Percentiles rank a stretch among this genome's conserved stretches.
Conservation (phyloP, 2,888 invertebrate species). For the Prionchulus punctatus region DNA sequence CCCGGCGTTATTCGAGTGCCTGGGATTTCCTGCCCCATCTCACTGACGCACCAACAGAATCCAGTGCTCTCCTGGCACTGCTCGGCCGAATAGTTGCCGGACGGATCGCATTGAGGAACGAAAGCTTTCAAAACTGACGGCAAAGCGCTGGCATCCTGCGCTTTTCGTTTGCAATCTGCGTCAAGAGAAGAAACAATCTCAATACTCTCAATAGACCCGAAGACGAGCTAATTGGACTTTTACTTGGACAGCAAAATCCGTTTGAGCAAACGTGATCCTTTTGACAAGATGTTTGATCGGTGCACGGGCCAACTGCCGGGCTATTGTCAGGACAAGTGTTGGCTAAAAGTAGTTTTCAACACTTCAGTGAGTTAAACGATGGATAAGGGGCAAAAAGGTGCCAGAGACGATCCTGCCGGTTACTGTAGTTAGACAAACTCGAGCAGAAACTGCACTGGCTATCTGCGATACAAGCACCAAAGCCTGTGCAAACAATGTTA, state of each 20-base stretch:
- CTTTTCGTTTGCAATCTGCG: neutral
- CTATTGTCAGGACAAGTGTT: neutral
- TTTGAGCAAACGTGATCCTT: neutral
- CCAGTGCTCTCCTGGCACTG: conserved; percentile 3
- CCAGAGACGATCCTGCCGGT: too few relatives aligned
- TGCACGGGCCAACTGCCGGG: neutral
- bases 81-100: neutral
- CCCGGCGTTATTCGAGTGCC: neutral
- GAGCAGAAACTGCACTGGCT: too few relatives aligned
- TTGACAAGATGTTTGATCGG: neutral
- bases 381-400: too few relatives aligned
- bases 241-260: neutral
- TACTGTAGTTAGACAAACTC: too few relatives aligned
- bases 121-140: neutral
- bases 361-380: too few relatives aligned
- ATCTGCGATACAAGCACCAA: too few relatives aligned
- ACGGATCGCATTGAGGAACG: neutral
- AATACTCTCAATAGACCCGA: too few relatives aligned
- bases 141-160: neutral
- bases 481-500: too few relatives aligned
- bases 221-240: neutral
- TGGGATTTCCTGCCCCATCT: neutral
- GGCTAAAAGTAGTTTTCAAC: too few relatives aligned
- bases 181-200: too few relatives aligned
- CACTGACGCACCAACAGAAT: neutral